These are phyloP conservation scores for Diachasma alloeum DNA, from an alignment of 1,140 invertebrate genomes.

Conservation along the genomic window DNA sequence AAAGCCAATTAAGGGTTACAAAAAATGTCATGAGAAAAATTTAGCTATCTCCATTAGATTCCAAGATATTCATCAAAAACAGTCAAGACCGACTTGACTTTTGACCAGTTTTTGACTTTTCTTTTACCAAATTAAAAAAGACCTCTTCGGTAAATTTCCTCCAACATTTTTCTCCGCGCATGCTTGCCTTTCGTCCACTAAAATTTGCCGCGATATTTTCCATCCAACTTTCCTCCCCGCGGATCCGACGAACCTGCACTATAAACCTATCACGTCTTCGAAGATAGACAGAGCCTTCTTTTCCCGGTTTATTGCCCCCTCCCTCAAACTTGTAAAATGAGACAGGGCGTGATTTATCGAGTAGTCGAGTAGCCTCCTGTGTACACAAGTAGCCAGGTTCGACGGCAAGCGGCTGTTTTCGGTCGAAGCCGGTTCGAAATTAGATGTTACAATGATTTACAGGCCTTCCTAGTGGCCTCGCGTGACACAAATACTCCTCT, in stretches of 20 bases:
- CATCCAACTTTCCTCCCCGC: too few species aligned
- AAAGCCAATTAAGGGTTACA: too few species aligned
- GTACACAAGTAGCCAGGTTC: constrained; percentile 4
- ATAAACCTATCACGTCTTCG: background rate
- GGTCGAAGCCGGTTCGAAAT: background rate
- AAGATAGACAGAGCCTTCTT: background rate
- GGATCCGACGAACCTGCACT: background rate
- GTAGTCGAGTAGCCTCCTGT: constrained; percentile 4
- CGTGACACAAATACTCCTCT: background rate
- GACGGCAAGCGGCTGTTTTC: constrained; percentile 8
- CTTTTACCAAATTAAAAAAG: too few species aligned
- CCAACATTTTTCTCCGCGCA: too few species aligned
- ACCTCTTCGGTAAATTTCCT: too few species aligned
- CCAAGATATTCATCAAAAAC: too few species aligned
- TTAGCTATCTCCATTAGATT: too few species aligned
- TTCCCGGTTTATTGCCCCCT: background rate
- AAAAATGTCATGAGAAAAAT: too few species aligned
- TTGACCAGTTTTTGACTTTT: too few species aligned
- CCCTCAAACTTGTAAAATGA: constrained; percentile 47
- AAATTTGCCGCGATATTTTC: too few species aligned
- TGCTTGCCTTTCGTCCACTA: too few species aligned
- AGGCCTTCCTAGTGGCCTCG: background rate
- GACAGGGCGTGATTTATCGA: constrained; percentile 43
- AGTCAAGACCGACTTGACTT: too few species aligned
- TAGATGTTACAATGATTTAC: constrained; percentile 5